Evolutionary conservation across 1,140 invertebrate species (phyloP).

Genomic region (Colletes latitarsis): DNA sequence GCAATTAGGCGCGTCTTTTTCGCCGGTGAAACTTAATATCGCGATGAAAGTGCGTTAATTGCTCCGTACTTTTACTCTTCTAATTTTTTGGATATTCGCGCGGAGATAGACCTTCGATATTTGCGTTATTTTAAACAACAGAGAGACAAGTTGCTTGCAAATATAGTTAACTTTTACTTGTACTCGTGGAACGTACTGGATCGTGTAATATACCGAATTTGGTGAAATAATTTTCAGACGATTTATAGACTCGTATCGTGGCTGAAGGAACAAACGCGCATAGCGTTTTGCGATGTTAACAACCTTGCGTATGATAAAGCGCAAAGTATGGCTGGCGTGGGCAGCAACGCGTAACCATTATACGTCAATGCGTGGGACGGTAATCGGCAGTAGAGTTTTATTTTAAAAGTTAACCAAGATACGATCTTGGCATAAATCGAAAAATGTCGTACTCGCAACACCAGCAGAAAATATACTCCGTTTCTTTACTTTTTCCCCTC

Average conservation of each 20-base stretch:
- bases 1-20: slow-evolving; percentile 2
- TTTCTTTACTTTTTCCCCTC: not conserved
- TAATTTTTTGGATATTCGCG: not conserved
- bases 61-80: not conserved
- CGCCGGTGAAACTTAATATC: slow-evolving; percentile 21
- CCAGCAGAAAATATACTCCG: not conserved
- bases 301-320: slow-evolving; percentile 35
- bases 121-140: too few species aligned
- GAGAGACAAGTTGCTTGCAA: not conserved
- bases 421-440: slow-evolving; percentile 19
- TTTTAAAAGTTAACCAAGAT: not conserved
- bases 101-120: too few species aligned
- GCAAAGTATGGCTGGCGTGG: slow-evolving; percentile 13
- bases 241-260: not conserved
- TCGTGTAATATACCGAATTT: not conserved
- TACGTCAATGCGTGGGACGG: not conserved
- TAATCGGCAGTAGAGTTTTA: not conserved
- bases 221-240: not conserved
- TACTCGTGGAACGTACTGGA: not conserved
- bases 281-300: not conserved
- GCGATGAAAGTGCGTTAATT: slow-evolving; percentile 49
- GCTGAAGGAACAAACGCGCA: not conserved
- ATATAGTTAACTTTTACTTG: not conserved
- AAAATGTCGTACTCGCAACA: not conserved
- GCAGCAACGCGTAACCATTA: not conserved